Base-by-base conservation (phyloP, 37 sponge, comb jelly and placozoan species). In the Chondrilla cf. caribensis region DNA sequence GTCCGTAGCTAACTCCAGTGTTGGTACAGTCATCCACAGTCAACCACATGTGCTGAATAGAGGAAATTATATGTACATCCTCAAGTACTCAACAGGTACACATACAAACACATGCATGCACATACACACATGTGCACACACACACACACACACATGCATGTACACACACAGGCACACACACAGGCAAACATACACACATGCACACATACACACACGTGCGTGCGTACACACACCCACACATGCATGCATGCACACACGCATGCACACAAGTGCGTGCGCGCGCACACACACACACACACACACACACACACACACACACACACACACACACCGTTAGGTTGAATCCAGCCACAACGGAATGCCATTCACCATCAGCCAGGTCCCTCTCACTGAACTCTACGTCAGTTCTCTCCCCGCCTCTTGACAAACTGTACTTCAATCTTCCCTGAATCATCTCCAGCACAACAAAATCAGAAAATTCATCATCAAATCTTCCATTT, bases 301-400 rank as follows among this genome's bases (percentile, higher is more conserved):
- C 35, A 2, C 7, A 22, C 64, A 62, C 64, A 67, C 35, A 67
- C 68, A 67, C 29, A 4, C 1, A 26, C 35, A 42, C 76, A 73
- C 29, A 39, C 19, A 42, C 4, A 87, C 92, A 88, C 55, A 91
- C 92, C 43, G 80, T 70, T 11, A 70, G 15, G 36, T 58, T 86
- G 77, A 84, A 86, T 9, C 80, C 38, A 11, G 84, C 75, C 7
- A 72, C 36, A 36, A 86, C 78, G 0, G 66, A 55, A 77, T 86
- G 81, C 93, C 93, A 93, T 22, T 32, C 9, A 21, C 24, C 24
- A 41, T 86, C 93, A 38, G 26, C 77, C 22, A 93, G 77, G 2
- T 37, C 31, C 24, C 38, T n/a, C 2, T 38, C 40, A 21, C 39
- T 70, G 18, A 58, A 21, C 31, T 24, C 31, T 21, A 77, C 17